Evolutionary conservation across 2,113 vertebrate genomes (phyloP).

Genomic region (Rhombomys opimus): DNA sequence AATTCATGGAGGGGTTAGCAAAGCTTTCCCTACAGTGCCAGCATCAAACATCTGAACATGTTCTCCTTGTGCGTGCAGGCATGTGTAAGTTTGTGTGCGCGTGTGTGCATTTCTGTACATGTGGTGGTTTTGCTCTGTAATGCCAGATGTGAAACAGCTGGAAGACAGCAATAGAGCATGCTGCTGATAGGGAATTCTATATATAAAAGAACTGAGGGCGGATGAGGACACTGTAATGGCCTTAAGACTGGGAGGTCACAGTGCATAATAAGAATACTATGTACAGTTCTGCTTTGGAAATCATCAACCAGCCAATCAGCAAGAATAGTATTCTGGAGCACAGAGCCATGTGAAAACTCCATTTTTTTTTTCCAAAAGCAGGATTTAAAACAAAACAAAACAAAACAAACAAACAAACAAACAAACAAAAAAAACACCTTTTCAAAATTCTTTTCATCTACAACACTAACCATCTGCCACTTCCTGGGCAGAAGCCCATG

Average conservation of each 20-base stretch:
- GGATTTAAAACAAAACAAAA: neutral
- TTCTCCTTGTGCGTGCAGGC: neutral
- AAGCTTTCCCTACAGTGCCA: neutral
- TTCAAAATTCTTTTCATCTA: slow-evolving; percentile 51
- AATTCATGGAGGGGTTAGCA: neutral
- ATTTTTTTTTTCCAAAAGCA: neutral
- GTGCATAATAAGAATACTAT: slow-evolving; percentile 43
- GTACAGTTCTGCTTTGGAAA: slow-evolving; percentile 48
- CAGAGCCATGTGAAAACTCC: slow-evolving; percentile 59
- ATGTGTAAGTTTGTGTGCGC: neutral
- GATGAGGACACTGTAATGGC: neutral
- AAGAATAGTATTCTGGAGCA: slow-evolving; percentile 61
- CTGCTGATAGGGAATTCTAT: neutral
- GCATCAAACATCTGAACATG: neutral
- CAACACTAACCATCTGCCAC: neutral
- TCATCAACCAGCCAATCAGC: slow-evolving; percentile 43
- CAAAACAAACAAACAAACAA: too few relatives aligned
- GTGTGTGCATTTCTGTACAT: neutral
- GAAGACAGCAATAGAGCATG: neutral
- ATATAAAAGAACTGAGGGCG: neutral
- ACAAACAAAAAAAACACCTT: neutral
- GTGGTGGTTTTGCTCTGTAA: neutral
- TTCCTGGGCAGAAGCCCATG: slow-evolving; percentile 47
- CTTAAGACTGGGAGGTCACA: slow-evolving; percentile 44
- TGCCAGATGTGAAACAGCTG: slow-evolving; percentile 22